Conservation (phyloP, 2,113 vertebrate genomes). For the Fulica atra region DNA sequence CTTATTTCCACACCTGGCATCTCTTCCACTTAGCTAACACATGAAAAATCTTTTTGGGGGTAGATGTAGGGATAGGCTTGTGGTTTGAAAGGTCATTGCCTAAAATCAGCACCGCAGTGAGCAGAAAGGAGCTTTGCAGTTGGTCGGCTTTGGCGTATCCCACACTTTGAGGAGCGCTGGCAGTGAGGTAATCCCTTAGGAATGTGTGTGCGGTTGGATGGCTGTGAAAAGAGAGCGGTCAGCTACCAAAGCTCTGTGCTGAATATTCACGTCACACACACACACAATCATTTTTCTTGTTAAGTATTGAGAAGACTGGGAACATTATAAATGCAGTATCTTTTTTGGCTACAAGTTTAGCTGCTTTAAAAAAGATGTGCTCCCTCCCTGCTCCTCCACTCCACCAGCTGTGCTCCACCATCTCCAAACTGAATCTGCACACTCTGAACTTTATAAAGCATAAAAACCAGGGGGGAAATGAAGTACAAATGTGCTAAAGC, state of each 20-base stretch:
- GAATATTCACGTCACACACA: constrained; percentile 65
- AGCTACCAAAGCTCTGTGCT: constrained; percentile 66
- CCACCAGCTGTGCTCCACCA: constrained; percentile 25
- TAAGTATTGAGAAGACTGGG: constrained; percentile 65
- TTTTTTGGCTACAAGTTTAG: constrained; percentile 51
- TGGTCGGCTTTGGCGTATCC: not conserved
- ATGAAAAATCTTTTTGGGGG: not conserved
- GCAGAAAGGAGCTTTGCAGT: constrained; percentile 32
- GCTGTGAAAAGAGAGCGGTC: constrained; percentile 77
- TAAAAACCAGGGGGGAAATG: fast-evolving
- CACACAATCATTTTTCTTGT: constrained; percentile 70
- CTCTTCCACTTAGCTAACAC: not conserved
- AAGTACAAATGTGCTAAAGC: not conserved
- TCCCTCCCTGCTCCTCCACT: not conserved
- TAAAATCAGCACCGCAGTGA: not conserved
- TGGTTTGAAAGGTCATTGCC: constrained; percentile 43
- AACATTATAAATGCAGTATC: constrained; percentile 62
- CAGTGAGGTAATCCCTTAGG: constrained; percentile 77
- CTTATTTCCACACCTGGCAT: not conserved
- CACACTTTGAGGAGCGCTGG: constrained; percentile 46
- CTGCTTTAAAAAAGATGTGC: constrained; percentile 29
- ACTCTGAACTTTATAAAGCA: not conserved
- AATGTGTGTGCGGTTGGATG: constrained; percentile 76
- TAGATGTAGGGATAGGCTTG: not conserved
- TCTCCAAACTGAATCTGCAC: not conserved